Evolutionary conservation across 2,113 vertebrate species (phyloP), one percentile per base, ranked within the genome.

Genomic region (Myotis davidii): DNA sequence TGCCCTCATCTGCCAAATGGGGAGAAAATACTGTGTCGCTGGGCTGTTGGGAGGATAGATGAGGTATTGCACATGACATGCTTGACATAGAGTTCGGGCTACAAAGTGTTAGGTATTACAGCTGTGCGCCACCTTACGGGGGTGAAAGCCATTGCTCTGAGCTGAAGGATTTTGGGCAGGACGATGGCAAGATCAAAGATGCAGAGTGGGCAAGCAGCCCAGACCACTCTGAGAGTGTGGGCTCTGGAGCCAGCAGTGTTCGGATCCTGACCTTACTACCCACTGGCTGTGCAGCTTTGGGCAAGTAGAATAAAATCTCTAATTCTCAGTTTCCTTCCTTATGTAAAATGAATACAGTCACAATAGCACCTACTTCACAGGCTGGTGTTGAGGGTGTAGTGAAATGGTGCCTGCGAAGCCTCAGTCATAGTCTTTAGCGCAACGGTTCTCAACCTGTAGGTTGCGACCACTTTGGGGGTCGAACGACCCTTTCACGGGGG

Each of bases 191-290:
- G 45, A 25, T 72, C 39, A n/a, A 27, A 48, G 37, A 52, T 1
- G 34, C 4, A 67, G 67, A 18, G 27, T 1, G 34, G 32, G 13
- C 0, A 16, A 29, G 23, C 0, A 25, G 50, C 52, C 3, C 9
- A 21, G 61, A 64, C 3, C 0, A 32, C 18, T 23, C 3, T 0
- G 17, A 6, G 45, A 89, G 37, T 3, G 0, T 0, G 3, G 29
- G 23, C 8, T 65, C 59, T 61, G 59, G 29, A 10, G 21, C 29
- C 59, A 39, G 29, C 14, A 10, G 29, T 23, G 9, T 86, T 14
- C 45, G n/a, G 48, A 54, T 70, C 48, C 65, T 54, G 89, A 65
- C 1, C 23, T 45, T 64, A 3, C 17, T 12, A 9, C 64, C 85
- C 64, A 11, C 2, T 61, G 54, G 23, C 12, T 42, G 1, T 2